Percentiles rank a stretch among this genome's conserved stretches.
These are phyloP conservation scores for Diachasma alloeum DNA, from an alignment of 1,140 invertebrate genomes.

Conservation along the genomic window DNA sequence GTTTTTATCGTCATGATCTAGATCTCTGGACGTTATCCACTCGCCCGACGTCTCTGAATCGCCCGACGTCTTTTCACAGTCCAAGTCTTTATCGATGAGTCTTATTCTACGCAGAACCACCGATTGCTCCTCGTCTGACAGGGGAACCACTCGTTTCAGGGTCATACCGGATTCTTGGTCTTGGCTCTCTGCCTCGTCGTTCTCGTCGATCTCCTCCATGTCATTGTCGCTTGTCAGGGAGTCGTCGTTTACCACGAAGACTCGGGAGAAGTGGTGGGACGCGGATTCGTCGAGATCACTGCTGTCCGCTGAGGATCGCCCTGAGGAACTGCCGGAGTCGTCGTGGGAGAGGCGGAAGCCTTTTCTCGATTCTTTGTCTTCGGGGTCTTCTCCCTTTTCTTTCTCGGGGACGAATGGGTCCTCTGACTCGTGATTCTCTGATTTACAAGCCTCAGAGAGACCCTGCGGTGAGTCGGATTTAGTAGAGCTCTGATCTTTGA, in stretches of 20 bases:
- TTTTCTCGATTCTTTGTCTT: conserved; percentile 11
- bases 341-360: conserved; percentile 57
- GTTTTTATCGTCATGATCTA: conserved; percentile 16
- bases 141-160: conserved; percentile 35
- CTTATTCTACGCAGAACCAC: conserved; percentile 52
- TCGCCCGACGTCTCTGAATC: conserved; percentile 6
- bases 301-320: conserved; percentile 70
- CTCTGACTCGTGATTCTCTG: no score
- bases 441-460: no score
- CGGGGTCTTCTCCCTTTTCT: not conserved
- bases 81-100: conserved; percentile 47
- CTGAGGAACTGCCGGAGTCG: conserved; percentile 65
- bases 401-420: not conserved
- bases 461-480: no score
- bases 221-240: conserved; percentile 70
- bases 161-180: conserved; percentile 11
- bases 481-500: no score
- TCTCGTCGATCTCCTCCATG: conserved; percentile 58
- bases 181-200: conserved; percentile 34
- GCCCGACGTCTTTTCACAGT: not conserved
- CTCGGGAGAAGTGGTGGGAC: conserved; percentile 74
- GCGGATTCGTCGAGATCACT: conserved; percentile 73
- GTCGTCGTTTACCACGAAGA: conserved; percentile 78
- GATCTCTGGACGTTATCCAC: not conserved
- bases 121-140: conserved; percentile 46